phyloP scores from a whole-genome alignment of 2,888 invertebrate genomes.

The Sphinx pinastri region DNA sequence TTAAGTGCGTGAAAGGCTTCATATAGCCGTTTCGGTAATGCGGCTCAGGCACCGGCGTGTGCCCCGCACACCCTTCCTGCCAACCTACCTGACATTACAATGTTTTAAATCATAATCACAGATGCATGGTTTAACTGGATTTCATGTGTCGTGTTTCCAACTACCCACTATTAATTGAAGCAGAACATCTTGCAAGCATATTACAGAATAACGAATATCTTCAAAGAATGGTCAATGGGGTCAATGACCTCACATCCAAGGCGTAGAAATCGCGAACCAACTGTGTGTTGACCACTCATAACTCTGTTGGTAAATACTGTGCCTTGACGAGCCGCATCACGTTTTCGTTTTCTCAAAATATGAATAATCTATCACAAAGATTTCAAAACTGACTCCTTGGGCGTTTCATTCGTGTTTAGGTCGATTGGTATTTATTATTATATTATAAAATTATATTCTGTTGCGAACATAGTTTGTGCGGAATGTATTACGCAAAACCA shows the following conservation, averaged over 20 bases:
- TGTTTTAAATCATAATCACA: conserved; percentile 9
- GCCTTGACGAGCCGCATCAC: conserved; percentile 17
- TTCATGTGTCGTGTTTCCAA: background rate
- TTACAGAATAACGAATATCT: conserved; percentile 51
- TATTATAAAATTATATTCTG: conserved; percentile 19
- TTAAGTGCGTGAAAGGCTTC: conserved; percentile 82
- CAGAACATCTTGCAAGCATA: conserved; percentile 49
- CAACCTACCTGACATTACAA: conserved; percentile 36
- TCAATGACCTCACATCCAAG: conserved; percentile 63
- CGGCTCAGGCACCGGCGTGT: conserved; percentile 44
- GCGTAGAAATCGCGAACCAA: conserved; percentile 60
- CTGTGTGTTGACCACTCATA: conserved; percentile 50
- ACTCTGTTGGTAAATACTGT: conserved; percentile 15
- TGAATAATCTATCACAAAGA: background rate
- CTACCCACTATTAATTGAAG: conserved; percentile 14
- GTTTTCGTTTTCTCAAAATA: conserved; percentile 20
- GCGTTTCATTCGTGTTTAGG: background rate
- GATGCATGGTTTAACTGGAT: conserved; percentile 11
- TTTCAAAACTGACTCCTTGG: conserved; percentile 15
- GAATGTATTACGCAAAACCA: conserved; percentile 21
- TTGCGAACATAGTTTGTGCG: conserved; percentile 7
- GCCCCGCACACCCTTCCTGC: conserved; percentile 49
- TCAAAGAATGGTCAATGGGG: conserved; percentile 58
- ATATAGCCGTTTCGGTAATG: conserved; percentile 65
- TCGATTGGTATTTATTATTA: conserved; percentile 7